Evolutionary conservation across 1,140 invertebrate genomes (phyloP), one percentile per base, ranked within the genome.

Genomic region (Drosophila sturtevanti): DNA sequence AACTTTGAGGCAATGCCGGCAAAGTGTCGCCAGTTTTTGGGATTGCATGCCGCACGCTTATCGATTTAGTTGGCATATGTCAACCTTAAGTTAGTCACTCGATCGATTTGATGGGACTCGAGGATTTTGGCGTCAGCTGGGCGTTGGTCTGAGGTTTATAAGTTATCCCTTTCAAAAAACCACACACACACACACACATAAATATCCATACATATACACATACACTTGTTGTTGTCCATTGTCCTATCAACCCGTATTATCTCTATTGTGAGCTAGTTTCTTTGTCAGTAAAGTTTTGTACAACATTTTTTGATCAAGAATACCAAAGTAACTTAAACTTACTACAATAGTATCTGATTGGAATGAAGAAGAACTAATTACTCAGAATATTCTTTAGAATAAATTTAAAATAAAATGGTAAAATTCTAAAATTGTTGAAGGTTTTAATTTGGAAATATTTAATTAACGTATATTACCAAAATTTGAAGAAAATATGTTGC

Each of bases 11-110:
- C 55, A 48, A 52, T 38, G 79, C 79, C 79, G 79, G 79, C 79
- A 48, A 67, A 77, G 79, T 70, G 79, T 77, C 79, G 78, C 79
- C 81, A 78, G 63, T 58, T 31, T 37, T 62, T 60, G 62, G 51
- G 61, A 65, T 72, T 65, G 78, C 72, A 81, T 76, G 68, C 58
- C 70, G 63, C 73, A 73, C 68, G 55, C 61, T 68, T 63, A 72
- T 77, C 73, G 70, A 68, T 70, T 67, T 44, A 52, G 51, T 64
- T 78, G 51, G 69, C 79, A 81, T 81, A 66, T 67, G 54, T 18
- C 51, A 68, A 48, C 34, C 79, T 79, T 70, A 48, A 48, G 41
- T 48, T 48, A 72, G 72, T 75, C 72, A 62, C 72, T 68, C 64
- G 56, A 27, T 75, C 63, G 71, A 68, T 84, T 82, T 59, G 71